phyloP scores from a whole-genome alignment of 2,113 vertebrate species.

The Saguinus midas region DNA sequence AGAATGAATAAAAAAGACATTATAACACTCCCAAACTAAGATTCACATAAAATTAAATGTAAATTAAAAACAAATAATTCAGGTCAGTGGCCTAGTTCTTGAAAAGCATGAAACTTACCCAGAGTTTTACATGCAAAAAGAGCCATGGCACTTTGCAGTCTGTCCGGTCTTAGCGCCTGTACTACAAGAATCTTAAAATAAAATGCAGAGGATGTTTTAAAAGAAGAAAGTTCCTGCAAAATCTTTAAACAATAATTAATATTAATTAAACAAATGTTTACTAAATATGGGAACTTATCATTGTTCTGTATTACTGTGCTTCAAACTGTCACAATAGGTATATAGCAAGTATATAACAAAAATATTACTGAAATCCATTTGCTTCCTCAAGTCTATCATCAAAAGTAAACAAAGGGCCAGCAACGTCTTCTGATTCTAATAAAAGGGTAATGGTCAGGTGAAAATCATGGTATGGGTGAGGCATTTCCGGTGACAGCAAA shows the following conservation, averaged over 20 bases:
- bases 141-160: slow-evolving; percentile 94
- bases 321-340: slow-evolving; percentile 23
- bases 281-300: background rate
- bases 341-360: background rate
- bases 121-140: slow-evolving; percentile 91
- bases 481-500: background rate
- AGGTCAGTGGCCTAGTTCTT: background rate
- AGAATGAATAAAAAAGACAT: background rate
- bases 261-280: background rate
- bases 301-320: background rate
- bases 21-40: background rate
- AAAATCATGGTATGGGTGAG: background rate
- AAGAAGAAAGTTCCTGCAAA: background rate
- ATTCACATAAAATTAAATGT: slow-evolving; percentile 1
- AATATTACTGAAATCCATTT: background rate
- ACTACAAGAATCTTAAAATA: slow-evolving; percentile 90
- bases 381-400: background rate
- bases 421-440: background rate
- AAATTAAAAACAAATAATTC: background rate
- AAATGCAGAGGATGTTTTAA: slow-evolving; percentile 54
- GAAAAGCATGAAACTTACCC: slow-evolving; percentile 84
- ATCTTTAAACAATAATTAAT: background rate
- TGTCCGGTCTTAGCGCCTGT: slow-evolving; percentile 94
- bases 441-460: background rate
- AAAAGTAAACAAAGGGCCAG: background rate